Conservation (phyloP, 2,797 vertebrate species). For the Crenuchus spilurus region DNA sequence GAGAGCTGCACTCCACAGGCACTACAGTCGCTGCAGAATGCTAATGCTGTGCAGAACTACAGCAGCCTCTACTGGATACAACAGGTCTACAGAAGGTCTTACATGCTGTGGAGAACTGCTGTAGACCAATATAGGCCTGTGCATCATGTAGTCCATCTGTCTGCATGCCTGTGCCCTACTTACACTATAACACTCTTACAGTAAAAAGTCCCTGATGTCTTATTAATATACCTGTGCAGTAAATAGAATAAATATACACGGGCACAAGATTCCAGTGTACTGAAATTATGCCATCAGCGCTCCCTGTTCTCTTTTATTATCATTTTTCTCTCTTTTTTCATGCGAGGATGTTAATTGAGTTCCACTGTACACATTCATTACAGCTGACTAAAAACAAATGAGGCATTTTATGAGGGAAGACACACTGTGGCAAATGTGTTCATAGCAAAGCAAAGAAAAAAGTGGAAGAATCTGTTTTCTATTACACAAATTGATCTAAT, state of each 20-base stretch:
- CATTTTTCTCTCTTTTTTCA: constrained; percentile 65
- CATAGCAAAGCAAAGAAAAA: constrained; percentile 81
- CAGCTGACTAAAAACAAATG: constrained; percentile 81
- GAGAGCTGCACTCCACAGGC: constrained; percentile 63
- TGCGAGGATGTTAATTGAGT: constrained; percentile 78
- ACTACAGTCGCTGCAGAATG: constrained; percentile 42
- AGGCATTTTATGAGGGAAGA: constrained; percentile 82
- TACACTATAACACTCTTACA: background rate
- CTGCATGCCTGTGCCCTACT: background rate
- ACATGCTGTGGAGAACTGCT: constrained; percentile 3
- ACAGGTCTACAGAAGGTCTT: constrained; percentile 58
- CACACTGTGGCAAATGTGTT: constrained; percentile 86
- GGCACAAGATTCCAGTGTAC: background rate
- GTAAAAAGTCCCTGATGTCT: constrained; percentile 11
- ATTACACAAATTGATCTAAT: constrained; percentile 87
- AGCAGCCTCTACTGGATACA: constrained; percentile 74
- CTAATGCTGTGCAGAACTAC: constrained; percentile 55
- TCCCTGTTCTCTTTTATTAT: constrained; percentile 10
- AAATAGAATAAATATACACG: constrained; percentile 19
- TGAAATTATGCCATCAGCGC: background rate
- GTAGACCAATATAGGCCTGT: constrained; percentile 44
- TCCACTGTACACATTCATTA: constrained; percentile 77
- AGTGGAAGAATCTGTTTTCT: constrained; percentile 75
- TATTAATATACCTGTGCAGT: constrained; percentile 15
- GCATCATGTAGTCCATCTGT: background rate